These are phyloP conservation scores for Myopa testacea DNA, from an alignment of 2,888 invertebrate species.

Conservation along the genomic window DNA sequence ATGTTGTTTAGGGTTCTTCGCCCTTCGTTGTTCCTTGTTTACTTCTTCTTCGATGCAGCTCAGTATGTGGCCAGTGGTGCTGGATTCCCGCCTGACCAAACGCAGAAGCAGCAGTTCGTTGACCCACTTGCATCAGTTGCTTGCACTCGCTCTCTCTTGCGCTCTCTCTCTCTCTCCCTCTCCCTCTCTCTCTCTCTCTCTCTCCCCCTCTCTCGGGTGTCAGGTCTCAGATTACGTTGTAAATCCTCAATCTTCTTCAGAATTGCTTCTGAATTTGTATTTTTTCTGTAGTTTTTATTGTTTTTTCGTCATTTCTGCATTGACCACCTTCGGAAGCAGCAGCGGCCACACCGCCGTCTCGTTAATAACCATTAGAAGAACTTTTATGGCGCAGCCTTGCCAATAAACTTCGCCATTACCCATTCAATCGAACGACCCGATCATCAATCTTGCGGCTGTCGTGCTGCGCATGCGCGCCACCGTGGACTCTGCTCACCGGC, in stretches of 20 bases:
- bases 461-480: slow-evolving; percentile 20
- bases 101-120: not conserved
- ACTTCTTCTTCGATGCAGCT: not conserved
- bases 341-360: slow-evolving; percentile 26
- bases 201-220: too few relatives aligned
- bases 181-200: not conserved
- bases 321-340: slow-evolving; percentile 55
- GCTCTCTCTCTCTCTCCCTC: too few relatives aligned
- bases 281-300: not conserved
- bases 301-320: not conserved
- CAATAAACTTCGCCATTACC: slow-evolving; percentile 43
- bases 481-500: too few relatives aligned
- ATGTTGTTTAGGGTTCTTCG: not conserved
- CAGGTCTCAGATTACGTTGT: too few relatives aligned
- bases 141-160: not conserved
- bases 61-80: not conserved
- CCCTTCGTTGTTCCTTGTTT: not conserved
- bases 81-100: not conserved
- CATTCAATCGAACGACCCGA: slow-evolving; percentile 36
- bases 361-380: slow-evolving; percentile 42
- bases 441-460: slow-evolving; percentile 44
- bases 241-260: not conserved
- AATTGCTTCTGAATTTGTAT: not conserved
- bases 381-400: slow-evolving; percentile 45
- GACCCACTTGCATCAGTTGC: not conserved